These are phyloP conservation scores for Poeciliopsis occidentalis DNA, from an alignment of 2,113 vertebrate species.

Conservation along the genomic window DNA sequence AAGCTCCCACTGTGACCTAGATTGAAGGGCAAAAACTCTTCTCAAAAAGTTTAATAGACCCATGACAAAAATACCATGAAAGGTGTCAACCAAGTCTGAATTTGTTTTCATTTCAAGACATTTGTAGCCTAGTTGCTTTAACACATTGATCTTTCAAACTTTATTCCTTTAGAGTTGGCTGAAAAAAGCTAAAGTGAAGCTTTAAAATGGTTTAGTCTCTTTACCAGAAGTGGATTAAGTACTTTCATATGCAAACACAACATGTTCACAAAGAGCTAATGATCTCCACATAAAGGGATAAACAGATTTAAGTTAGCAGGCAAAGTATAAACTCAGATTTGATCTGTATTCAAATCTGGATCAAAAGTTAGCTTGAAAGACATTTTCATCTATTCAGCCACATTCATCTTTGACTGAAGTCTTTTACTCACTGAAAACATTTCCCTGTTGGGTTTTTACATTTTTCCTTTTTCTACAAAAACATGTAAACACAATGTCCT, in stretches of 20 bases:
- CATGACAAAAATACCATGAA: too few species aligned
- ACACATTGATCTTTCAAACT: not conserved
- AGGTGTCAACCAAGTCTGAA: too few species aligned
- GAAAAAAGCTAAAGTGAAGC: slow-evolving; percentile 1
- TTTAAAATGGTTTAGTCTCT: not conserved
- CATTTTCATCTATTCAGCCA: not conserved
- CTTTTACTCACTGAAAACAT: not conserved
- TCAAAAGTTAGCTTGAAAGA: not conserved
- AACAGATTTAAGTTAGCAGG: not conserved
- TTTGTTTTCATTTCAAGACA: too few species aligned
- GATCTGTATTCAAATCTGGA: not conserved
- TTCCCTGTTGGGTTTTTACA: not conserved
- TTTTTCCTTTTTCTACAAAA: not conserved
- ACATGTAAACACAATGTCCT: not conserved
- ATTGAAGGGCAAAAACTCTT: too few species aligned
- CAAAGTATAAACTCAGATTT: not conserved
- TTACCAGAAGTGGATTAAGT: slow-evolving; percentile 1
- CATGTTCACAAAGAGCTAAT: not conserved
- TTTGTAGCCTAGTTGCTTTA: too few species aligned
- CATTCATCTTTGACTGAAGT: not conserved
- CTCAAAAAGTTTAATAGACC: too few species aligned
- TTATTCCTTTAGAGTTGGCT: slow-evolving; percentile 2
- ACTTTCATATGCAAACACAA: not conserved
- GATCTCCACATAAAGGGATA: slow-evolving; percentile 9
- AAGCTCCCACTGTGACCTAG: too few species aligned